A percentile compares a stretch with the other conserved stretches of the same genome.
These are phyloP conservation scores for Scelioninae gen. 2 DNA, from an alignment of 2,888 invertebrate genomes.

Conservation along the genomic window DNA sequence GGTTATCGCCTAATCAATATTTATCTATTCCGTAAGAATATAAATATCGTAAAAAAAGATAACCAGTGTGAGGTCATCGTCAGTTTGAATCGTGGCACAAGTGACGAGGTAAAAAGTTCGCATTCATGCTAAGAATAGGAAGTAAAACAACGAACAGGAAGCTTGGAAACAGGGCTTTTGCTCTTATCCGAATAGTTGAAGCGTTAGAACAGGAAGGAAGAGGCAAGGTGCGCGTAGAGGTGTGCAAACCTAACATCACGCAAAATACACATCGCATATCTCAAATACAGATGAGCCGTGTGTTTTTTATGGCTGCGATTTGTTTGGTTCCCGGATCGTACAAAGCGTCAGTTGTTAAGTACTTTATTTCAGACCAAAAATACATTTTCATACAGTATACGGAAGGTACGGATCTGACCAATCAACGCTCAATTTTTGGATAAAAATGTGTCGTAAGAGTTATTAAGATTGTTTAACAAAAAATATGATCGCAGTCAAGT, in stretches of 20 bases:
- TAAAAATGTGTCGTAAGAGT: too few relatives aligned
- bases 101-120: conserved; percentile 28
- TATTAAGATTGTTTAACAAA: too few relatives aligned
- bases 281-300: conserved; percentile 40
- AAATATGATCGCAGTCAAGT: too few relatives aligned
- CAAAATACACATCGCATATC: conserved; percentile 43
- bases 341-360: conserved; percentile 24
- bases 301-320: conserved; percentile 23
- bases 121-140: conserved; percentile 49
- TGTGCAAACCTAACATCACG: conserved; percentile 48
- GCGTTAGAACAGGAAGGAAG: conserved; percentile 37
- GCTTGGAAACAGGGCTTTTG: conserved; percentile 44
- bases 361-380: neutral
- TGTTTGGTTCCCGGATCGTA: conserved; percentile 20
- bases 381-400: too few relatives aligned
- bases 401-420: too few relatives aligned
- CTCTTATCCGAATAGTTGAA: conserved; percentile 46
- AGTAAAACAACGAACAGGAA: conserved; percentile 53
- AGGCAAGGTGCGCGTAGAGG: conserved; percentile 38
- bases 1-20: conserved; percentile 21
- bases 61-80: conserved; percentile 25
- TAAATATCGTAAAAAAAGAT: conserved; percentile 25
- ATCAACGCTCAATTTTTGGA: too few relatives aligned
- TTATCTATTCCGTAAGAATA: conserved; percentile 14
- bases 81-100: conserved; percentile 6